Evolutionary conservation across 2,797 vertebrate genomes (phyloP).

Genomic region (Clarias pachynema): DNA sequence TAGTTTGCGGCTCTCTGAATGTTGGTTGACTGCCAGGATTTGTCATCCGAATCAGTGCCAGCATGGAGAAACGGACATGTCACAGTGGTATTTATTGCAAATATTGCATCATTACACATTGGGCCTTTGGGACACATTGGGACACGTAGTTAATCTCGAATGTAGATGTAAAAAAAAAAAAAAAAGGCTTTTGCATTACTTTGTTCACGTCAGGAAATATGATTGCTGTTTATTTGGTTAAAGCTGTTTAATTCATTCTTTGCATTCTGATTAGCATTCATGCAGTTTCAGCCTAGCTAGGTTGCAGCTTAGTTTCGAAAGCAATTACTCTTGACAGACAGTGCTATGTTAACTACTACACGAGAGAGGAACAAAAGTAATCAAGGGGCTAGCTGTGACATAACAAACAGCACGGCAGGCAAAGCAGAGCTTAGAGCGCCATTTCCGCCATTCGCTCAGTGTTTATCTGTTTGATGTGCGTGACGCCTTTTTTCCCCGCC

Average conservation of each 20-base stretch:
- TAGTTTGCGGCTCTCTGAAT: neutral
- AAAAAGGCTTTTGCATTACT: neutral
- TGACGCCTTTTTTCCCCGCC: conserved; percentile 61
- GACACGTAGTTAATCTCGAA: neutral
- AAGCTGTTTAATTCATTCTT: neutral
- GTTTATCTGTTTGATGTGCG: conserved; percentile 73
- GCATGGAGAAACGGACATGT: neutral
- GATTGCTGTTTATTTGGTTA: neutral
- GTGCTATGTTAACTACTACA: conserved; percentile 36
- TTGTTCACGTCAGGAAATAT: neutral
- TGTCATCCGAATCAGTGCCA: neutral
- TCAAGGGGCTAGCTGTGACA: conserved; percentile 42
- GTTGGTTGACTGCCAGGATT: neutral
- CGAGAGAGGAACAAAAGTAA: conserved; percentile 8
- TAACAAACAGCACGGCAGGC: conserved; percentile 50
- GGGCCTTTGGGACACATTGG: conserved; percentile 6
- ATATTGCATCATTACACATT: neutral
- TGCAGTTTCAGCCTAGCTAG: neutral
- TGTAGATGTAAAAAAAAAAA: neutral
- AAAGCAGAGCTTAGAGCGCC: conserved; percentile 14
- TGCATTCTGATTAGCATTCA: neutral
- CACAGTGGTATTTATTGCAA: neutral
- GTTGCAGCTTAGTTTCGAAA: neutral
- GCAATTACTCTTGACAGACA: conserved; percentile 18
- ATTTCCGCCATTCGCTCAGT: conserved; percentile 57